A percentile compares a stretch with the other conserved stretches of the same genome.
These are phyloP conservation scores for Lissocephala sabroskyi DNA, from an alignment of 2,888 invertebrate species.

Conservation along the genomic window DNA sequence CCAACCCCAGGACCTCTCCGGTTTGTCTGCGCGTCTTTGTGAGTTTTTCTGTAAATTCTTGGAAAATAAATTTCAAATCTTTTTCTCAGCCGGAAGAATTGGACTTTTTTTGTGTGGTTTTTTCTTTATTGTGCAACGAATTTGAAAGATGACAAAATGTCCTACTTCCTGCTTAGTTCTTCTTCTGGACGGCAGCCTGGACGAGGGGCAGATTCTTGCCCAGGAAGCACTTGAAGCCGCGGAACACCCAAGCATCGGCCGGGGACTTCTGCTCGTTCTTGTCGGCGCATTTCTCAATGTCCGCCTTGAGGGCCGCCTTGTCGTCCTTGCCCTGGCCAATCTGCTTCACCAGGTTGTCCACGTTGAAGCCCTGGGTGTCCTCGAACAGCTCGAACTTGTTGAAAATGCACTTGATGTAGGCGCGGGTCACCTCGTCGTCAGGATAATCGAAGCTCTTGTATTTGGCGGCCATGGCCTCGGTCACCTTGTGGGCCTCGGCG, in stretches of 20 bases:
- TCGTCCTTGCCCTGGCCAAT: constrained; percentile 68
- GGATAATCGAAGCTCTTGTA: constrained; percentile 71
- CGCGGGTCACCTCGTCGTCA: constrained; percentile 70
- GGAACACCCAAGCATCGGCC: constrained; percentile 69
- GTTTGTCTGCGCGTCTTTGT: too few species aligned
- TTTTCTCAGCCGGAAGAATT: background rate
- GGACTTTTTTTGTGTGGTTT: constrained; percentile 21
- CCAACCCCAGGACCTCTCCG: too few species aligned
- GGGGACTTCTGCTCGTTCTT: constrained; percentile 69
- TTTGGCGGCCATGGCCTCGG: constrained; percentile 67
- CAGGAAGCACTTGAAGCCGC: constrained; percentile 72
- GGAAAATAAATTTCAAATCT: background rate
- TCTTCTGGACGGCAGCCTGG: constrained; percentile 68
- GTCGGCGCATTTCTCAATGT: constrained; percentile 70
- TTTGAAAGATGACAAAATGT: constrained; percentile 26
- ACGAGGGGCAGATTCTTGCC: constrained; percentile 70
- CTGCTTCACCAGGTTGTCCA: constrained; percentile 69
- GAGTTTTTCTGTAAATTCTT: too few species aligned
- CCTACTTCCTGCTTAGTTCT: constrained; percentile 53
- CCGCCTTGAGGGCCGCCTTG: constrained; percentile 66
- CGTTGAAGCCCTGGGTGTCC: constrained; percentile 67
- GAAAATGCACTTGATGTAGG: constrained; percentile 71
- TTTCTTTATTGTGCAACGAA: constrained; percentile 47
- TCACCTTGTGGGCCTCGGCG: constrained; percentile 63
- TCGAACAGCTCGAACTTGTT: constrained; percentile 71